Conservation (phyloP, 64 coral and sea anemone species). For the Hydrozoanthus tunicans region DNA sequence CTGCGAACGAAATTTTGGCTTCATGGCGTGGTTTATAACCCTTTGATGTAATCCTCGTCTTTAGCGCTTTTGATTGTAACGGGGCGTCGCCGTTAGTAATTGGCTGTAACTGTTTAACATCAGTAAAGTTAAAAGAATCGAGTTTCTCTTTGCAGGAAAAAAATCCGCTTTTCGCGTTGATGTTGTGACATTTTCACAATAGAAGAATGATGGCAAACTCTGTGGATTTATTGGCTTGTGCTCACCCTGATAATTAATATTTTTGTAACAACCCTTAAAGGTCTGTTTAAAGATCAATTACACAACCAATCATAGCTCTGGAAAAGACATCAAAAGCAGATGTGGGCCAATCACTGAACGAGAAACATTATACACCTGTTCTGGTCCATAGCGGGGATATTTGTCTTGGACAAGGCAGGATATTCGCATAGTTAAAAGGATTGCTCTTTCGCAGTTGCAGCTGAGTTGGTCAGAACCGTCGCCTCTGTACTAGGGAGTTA, state of each 20-base stretch:
- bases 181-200: slow-evolving; percentile 23
- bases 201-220: not conserved
- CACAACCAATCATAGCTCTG: slow-evolving; percentile 17
- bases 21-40: slow-evolving; percentile 54
- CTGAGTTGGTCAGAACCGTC: not conserved
- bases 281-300: slow-evolving; percentile 50
- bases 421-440: slow-evolving; percentile 25
- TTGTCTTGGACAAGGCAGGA: slow-evolving; percentile 37
- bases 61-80: slow-evolving; percentile 54
- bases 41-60: slow-evolving; percentile 65
- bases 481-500: not conserved
- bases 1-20: slow-evolving; percentile 35
- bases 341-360: slow-evolving; percentile 15
- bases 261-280: slow-evolving; percentile 41
- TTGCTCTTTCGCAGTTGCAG: slow-evolving; percentile 49
- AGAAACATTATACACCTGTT: slow-evolving; percentile 40
- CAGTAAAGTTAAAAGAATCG: not conserved
- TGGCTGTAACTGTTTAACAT: not conserved
- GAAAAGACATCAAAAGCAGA: not conserved
- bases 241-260: slow-evolving; percentile 40
- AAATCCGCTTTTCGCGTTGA: not conserved
- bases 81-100: not conserved
- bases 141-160: not conserved
- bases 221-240: slow-evolving; percentile 5
- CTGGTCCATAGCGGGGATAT: slow-evolving; percentile 33